phyloP scores from a whole-genome alignment of 2,113 vertebrate genomes.

The Antennarius striatus region DNA sequence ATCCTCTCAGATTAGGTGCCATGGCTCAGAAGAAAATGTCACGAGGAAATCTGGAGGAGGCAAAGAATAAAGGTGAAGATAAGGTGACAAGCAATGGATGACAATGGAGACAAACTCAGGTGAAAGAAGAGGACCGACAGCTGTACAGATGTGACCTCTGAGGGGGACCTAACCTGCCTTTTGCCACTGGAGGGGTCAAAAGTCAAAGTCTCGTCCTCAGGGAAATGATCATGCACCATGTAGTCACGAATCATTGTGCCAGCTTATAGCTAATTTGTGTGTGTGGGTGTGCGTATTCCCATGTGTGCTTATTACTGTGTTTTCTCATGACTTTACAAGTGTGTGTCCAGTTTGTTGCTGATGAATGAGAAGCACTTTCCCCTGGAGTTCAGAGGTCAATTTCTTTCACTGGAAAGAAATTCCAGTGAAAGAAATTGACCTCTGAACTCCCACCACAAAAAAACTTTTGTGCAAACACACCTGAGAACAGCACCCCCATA shows the following conservation, averaged over 20 bases:
- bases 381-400: conserved; percentile 54
- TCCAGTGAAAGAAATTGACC: background rate
- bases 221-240: conserved; percentile 31
- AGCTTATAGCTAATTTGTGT: conserved; percentile 23
- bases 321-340: conserved; percentile 4
- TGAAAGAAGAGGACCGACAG: conserved; percentile 27
- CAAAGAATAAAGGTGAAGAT: conserved; percentile 34
- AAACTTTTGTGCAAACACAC: conserved; percentile 20
- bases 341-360: conserved; percentile 22
- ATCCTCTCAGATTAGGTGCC: background rate
- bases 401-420: conserved; percentile 51
- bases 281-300: conserved; percentile 19
- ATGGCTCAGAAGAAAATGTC: background rate
- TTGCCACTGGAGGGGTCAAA: conserved; percentile 45
- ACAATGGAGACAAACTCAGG: conserved; percentile 11
- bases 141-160: conserved; percentile 31
- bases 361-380: conserved; percentile 47
- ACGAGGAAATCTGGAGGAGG: conserved; percentile 3
- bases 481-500: background rate
- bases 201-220: conserved; percentile 30
- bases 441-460: conserved; percentile 23
- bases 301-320: conserved; percentile 27
- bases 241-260: conserved; percentile 57
- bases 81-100: conserved; percentile 41
- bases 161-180: conserved; percentile 28